phyloP scores from a whole-genome alignment of 2,797 vertebrate genomes.

The Avahi laniger region DNA sequence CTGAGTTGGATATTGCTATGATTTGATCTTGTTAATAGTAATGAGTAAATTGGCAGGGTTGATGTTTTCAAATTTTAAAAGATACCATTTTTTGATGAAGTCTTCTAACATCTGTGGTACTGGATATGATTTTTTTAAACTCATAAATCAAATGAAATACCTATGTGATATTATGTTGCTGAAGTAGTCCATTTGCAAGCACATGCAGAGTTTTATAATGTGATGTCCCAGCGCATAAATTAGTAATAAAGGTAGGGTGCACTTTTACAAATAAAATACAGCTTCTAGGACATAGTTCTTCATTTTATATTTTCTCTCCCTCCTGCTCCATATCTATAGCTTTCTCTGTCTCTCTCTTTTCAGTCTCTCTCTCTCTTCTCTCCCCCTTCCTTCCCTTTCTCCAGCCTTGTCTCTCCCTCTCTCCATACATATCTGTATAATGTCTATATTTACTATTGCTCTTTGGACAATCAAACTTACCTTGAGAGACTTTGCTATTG shows the following conservation, averaged over 20 bases:
- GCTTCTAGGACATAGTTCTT: not conserved
- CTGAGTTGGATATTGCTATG: slow-evolving; percentile 53
- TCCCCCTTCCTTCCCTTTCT: not conserved
- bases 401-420: not conserved
- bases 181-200: not conserved
- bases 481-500: not conserved
- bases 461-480: not conserved
- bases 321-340: not conserved
- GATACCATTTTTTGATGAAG: slow-evolving; percentile 25
- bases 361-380: not conserved
- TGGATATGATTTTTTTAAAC: slow-evolving; percentile 18
- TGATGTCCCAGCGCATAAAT: not conserved
- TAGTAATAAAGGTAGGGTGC: not conserved
- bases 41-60: slow-evolving; percentile 59
- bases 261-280: not conserved
- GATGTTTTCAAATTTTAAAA: slow-evolving; percentile 67
- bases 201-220: not conserved
- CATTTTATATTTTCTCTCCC: not conserved
- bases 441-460: not conserved
- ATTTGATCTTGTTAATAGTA: slow-evolving; percentile 70
- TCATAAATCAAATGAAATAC: slow-evolving; percentile 41
- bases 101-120: slow-evolving; percentile 18
- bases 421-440: not conserved
- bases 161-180: not conserved
- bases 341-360: not conserved